phyloP scores from a whole-genome alignment of 2,797 vertebrate genomes.

The Peromyscus eremicus region DNA sequence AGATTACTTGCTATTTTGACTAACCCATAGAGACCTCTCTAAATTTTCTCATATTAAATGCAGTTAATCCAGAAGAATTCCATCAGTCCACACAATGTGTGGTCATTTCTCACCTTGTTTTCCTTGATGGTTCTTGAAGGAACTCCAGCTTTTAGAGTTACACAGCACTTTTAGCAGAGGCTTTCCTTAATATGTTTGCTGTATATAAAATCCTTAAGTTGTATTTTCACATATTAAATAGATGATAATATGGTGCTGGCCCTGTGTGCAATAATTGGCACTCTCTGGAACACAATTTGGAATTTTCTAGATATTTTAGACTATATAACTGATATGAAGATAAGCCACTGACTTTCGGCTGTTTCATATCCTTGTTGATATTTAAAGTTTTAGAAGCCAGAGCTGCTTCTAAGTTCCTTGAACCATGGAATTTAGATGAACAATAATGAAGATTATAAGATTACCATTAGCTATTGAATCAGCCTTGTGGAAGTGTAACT shows the following conservation, averaged over 20 bases:
- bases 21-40: neutral
- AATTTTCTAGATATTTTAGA: neutral
- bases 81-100: neutral
- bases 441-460: neutral
- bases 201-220: neutral
- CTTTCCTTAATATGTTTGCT: neutral
- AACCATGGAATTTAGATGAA: neutral
- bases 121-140: neutral
- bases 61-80: neutral
- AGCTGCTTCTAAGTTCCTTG: neutral
- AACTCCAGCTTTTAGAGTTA: neutral
- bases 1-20: neutral
- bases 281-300: neutral
- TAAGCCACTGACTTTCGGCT: neutral
- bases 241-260: neutral
- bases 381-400: neutral
- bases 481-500: conserved; percentile 5
- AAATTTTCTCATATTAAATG: neutral
- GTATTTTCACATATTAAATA: neutral
- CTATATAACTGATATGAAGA: neutral
- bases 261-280: neutral
- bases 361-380: neutral
- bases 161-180: neutral
- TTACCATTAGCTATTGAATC: conserved; percentile 28
- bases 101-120: neutral